phyloP scores from a whole-genome alignment of 2,797 vertebrate species.

The Scyliorhinus canicula region DNA sequence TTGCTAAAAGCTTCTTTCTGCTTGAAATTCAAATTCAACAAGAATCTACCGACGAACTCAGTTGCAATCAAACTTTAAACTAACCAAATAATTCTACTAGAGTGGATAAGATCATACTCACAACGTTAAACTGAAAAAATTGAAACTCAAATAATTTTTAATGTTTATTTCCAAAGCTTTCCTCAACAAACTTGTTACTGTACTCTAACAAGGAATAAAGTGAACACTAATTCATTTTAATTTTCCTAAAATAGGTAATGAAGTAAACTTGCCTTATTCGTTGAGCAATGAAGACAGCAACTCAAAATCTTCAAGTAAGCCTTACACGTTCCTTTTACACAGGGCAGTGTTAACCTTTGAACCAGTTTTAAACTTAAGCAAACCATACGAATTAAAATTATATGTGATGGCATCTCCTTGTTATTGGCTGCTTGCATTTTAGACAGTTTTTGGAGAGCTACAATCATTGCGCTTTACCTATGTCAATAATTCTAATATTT shows the following conservation, averaged over 20 bases:
- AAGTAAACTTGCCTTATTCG: slow-evolving; percentile 2
- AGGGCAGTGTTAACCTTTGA: background rate
- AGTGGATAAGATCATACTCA: background rate
- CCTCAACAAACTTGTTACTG: background rate
- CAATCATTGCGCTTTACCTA: background rate
- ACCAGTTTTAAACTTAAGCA: background rate
- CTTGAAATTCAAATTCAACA: background rate
- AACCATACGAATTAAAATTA: background rate
- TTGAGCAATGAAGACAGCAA: slow-evolving; percentile 15
- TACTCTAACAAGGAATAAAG: background rate
- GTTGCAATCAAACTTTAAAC: background rate
- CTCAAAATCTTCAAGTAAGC: slow-evolving; percentile 15
- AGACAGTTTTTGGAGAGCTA: background rate
- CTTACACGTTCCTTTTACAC: background rate
- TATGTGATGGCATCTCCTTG: background rate
- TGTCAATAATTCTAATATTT: background rate
- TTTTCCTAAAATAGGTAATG: slow-evolving; percentile 25
- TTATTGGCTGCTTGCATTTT: background rate
- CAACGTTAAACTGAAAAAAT: background rate
- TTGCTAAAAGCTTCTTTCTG: background rate
- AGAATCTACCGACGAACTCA: background rate
- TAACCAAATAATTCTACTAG: background rate
- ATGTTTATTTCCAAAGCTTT: background rate
- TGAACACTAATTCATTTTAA: background rate
- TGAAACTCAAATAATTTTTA: background rate